Base-by-base conservation (phyloP, 2,797 vertebrate genomes). In the Neoniphon sammara region DNA sequence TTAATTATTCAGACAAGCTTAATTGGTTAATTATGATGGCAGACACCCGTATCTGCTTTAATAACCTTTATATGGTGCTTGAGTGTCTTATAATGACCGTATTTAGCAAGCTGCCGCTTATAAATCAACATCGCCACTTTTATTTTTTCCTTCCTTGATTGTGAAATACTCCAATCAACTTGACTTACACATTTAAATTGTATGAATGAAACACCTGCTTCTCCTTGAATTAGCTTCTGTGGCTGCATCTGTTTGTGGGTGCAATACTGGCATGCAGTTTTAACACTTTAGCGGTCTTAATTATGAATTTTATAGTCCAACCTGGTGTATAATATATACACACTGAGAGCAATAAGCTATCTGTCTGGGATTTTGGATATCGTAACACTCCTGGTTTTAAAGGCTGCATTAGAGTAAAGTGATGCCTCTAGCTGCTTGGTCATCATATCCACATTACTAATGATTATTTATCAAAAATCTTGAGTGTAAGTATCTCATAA, bases 21-120 rank as follows among this genome's bases (percentile, higher is more conserved):
- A 89, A 90, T 90, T 82, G 66, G 68, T 84, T 78, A 83, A 90
- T 89, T 84, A 85, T 64, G 70, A 75, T 64, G 73, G 68, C 82
- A 78, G 44, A 60, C 75, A 69, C 75, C 73, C 69, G 21, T 62
- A 80, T 88, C 80, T 73, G 61, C 66, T 50, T 71, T 69, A 79
- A 71, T 75, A 60, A 82, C 63, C 78, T 80, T 64, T 61, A 56
- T 39, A 55, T 59, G 34, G 30, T 4, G 34, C 70, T 80, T 3
- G 4, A 87, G 67, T 72, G 73, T 73, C 66, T 70, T 54, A 20
- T 77, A 69, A 83, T 83, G 54, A 66, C 82, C 59, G 76, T 55
- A 73, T 85, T 90, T 78, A 81, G 76, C 57, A 58, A 68, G 75
- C 27, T 5, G 60, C 69, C 65, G 30, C 70, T 74, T 66, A 21